Conservation (phyloP, 2,888 invertebrate species). For the Phaedon cochleariae region DNA sequence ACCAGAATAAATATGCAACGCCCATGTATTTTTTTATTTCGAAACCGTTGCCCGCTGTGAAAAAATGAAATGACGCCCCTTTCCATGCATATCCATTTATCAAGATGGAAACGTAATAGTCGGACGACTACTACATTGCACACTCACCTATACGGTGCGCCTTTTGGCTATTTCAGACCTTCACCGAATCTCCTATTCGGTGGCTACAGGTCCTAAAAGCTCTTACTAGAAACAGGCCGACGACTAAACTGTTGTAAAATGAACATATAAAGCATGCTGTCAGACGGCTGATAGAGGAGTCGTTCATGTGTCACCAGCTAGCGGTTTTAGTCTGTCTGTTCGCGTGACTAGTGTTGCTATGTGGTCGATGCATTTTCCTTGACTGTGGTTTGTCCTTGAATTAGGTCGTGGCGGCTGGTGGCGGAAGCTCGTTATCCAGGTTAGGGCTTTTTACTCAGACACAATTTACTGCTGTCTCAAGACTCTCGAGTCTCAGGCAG, state of each 20-base stretch:
- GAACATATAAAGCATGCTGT: slow-evolving; percentile 62
- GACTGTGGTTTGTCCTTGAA: slow-evolving; percentile 17
- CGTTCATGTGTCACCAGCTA: slow-evolving; percentile 52
- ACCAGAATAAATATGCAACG: too few relatives aligned
- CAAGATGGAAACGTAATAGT: slow-evolving; percentile 39
- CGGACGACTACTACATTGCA: slow-evolving; percentile 42
- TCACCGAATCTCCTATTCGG: slow-evolving; percentile 46
- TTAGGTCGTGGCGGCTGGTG: background rate
- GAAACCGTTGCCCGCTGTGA: background rate
- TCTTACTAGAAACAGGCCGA: slow-evolving; percentile 52
- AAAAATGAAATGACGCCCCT: slow-evolving; percentile 5
- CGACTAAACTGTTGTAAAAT: slow-evolving; percentile 63
- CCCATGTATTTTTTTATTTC: too few relatives aligned
- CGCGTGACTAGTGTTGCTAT: slow-evolving; percentile 37
- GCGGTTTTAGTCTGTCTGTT: slow-evolving; percentile 43
- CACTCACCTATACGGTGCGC: slow-evolving; percentile 57
- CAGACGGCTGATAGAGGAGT: slow-evolving; percentile 56
- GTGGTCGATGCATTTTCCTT: slow-evolving; percentile 11
- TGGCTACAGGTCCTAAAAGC: slow-evolving; percentile 54
- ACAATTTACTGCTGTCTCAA: too few relatives aligned
- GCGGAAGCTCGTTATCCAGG: background rate
- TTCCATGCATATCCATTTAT: slow-evolving; percentile 38
- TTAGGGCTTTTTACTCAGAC: background rate
- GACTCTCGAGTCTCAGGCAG: too few relatives aligned
- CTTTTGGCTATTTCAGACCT: slow-evolving; percentile 54